These are phyloP conservation scores for Drosophila cardini DNA, from an alignment of 1,140 invertebrate species.

Conservation along the genomic window DNA sequence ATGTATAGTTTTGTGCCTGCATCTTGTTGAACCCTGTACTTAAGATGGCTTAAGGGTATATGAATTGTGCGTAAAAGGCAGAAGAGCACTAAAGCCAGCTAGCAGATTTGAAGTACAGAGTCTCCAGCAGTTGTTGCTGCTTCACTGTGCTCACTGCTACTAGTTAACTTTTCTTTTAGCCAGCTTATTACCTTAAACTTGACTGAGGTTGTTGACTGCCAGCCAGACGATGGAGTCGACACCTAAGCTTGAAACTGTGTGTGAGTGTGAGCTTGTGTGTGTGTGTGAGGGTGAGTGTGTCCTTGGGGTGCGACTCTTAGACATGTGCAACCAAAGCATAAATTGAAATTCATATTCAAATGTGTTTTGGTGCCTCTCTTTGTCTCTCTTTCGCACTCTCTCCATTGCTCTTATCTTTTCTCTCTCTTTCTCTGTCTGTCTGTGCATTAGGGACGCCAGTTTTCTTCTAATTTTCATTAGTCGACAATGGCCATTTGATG, in stretches of 20 bases:
- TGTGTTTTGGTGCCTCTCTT: slow-evolving; percentile 12
- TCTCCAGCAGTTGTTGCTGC: no score
- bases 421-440: slow-evolving; percentile 6
- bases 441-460: slow-evolving; percentile 61
- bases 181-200: slow-evolving; percentile 80
- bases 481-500: slow-evolving; percentile 41
- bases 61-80: no score
- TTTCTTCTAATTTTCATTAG: slow-evolving; percentile 75
- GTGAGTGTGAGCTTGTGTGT: slow-evolving; percentile 45
- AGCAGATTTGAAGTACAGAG: no score
- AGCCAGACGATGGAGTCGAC: slow-evolving; percentile 45
- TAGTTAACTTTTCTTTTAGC: slow-evolving; percentile 54
- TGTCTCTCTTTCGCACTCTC: no score
- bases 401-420: no score
- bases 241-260: slow-evolving; percentile 48
- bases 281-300: slow-evolving; percentile 55
- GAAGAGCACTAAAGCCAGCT: no score
- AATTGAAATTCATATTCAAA: slow-evolving; percentile 80
- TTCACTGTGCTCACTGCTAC: slow-evolving; percentile 23
- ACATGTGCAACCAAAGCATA: slow-evolving; percentile 64
- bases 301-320: slow-evolving; percentile 71
- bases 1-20: slow-evolving; percentile 31
- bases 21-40: slow-evolving; percentile 26
- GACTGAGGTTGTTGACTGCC: slow-evolving; percentile 77
- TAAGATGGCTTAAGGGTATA: no score